These are phyloP conservation scores for Xylocopa sonorina DNA, from an alignment of 1,140 invertebrate species.

Conservation along the genomic window DNA sequence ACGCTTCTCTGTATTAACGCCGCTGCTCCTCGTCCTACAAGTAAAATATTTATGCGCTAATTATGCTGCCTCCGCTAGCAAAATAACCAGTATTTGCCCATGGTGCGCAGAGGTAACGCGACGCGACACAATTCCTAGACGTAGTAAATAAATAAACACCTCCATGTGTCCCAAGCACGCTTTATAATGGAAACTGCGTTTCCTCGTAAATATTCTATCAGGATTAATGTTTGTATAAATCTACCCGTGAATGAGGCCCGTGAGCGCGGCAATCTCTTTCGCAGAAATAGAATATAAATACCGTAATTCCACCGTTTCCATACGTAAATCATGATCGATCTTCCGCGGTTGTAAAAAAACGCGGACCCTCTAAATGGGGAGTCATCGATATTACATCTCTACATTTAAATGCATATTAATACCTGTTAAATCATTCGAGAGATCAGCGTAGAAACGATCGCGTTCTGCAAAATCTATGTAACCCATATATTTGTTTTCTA, in stretches of 20 bases:
- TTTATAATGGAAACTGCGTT: neutral
- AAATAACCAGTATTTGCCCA: slow-evolving; percentile 13
- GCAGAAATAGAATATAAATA: neutral
- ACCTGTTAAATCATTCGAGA: no score
- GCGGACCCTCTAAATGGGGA: no score
- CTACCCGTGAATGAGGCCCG: neutral
- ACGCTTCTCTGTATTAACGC: neutral
- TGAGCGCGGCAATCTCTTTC: no score
- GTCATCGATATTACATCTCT: no score
- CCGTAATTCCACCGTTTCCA: no score
- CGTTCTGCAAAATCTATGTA: no score
- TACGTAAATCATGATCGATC: no score
- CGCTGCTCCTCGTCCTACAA: neutral
- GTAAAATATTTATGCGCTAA: slow-evolving; percentile 23
- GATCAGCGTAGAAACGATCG: no score
- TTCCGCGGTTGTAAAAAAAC: no score
- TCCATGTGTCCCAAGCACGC: neutral
- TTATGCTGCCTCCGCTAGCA: neutral
- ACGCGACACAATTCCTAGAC: slow-evolving; percentile 10
- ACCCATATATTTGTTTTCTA: no score
- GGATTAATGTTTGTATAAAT: slow-evolving; percentile 26
- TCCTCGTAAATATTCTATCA: slow-evolving; percentile 24
- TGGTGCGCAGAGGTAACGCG: neutral
- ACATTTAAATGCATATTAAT: no score
- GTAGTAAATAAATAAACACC: slow-evolving; percentile 30